Evolutionary conservation across 2,113 vertebrate genomes (phyloP), one percentile per base, ranked within the genome.

Genomic region (Chlorocebus sabaeus): DNA sequence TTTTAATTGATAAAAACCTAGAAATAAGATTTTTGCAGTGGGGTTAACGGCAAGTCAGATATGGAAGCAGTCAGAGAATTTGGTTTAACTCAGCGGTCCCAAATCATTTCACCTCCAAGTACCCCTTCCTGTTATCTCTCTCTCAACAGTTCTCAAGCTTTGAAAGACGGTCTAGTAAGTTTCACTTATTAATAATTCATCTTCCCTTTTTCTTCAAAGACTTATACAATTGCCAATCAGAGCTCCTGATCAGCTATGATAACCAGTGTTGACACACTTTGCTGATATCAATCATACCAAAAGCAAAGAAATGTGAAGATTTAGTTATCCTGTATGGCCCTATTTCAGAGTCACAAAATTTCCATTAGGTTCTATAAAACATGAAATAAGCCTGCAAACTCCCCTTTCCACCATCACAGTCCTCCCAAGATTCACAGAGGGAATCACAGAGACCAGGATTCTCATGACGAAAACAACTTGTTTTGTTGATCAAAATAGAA

Each of bases 11-110:
- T 81, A 20, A 61, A 30, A 67, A 61, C 79, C 23, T 67, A 67
- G 55, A 84, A 84, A 73, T 35, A 75, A 52, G 57, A 68, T 23
- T 79, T 79, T 64, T 18, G 20, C 35, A 3, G 6, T 32, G 3
- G 3, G 40, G 45, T 84, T 40, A 50, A 48, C 8, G 5, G 20
- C 12, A 18, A 55, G 48, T 40, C 32, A 10, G 35, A 67, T 3
- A 32, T 0, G 1, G 55, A 73, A 6, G 50, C 61, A 9, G 0
- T 11, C 4, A 43, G 12, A 11, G 5, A 12, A 20, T 6, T 20
- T 84, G 83, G 35, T 17, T 40, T 32, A 32, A 61, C 55, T 40
- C 2, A 10, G 18, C 0, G 18, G 23, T 2, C 23, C 35, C 55
- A 0, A 38, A 35, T 57, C 50, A 52, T 35, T 23, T 50, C 43